phyloP scores from a whole-genome alignment of 1,140 invertebrate genomes.

The Macrocentrus cingulum region DNA sequence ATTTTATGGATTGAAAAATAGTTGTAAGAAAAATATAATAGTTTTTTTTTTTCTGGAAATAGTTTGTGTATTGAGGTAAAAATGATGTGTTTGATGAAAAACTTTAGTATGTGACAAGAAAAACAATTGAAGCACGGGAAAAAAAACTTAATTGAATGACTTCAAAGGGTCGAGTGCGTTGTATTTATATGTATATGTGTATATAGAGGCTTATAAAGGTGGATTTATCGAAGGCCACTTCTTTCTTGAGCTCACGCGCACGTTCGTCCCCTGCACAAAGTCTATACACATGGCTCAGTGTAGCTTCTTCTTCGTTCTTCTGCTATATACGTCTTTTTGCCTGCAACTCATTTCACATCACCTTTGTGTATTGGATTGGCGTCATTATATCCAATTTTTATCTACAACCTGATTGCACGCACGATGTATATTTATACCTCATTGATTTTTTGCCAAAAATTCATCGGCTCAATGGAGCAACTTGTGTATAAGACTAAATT shows the following conservation, averaged over 20 bases:
- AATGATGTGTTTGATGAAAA: no score
- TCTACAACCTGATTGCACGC: no score
- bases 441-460: no score
- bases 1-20: no score
- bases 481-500: no score
- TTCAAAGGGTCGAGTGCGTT: conserved; percentile 9
- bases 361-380: conserved; percentile 17
- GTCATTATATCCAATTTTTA: conserved; percentile 24
- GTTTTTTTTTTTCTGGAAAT: no score
- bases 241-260: neutral
- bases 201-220: neutral
- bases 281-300: no score
- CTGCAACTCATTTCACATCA: neutral
- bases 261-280: neutral
- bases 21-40: no score
- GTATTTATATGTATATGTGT: neutral
- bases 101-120: neutral
- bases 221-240: conserved; percentile 16
- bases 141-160: conserved; percentile 24
- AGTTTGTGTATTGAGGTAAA: no score
- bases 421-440: no score
- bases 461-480: no score
- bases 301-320: no score
- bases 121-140: neutral
- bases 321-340: neutral